Evolutionary conservation across 2,113 vertebrate species (phyloP).

Genomic region (Colinus virginianus): DNA sequence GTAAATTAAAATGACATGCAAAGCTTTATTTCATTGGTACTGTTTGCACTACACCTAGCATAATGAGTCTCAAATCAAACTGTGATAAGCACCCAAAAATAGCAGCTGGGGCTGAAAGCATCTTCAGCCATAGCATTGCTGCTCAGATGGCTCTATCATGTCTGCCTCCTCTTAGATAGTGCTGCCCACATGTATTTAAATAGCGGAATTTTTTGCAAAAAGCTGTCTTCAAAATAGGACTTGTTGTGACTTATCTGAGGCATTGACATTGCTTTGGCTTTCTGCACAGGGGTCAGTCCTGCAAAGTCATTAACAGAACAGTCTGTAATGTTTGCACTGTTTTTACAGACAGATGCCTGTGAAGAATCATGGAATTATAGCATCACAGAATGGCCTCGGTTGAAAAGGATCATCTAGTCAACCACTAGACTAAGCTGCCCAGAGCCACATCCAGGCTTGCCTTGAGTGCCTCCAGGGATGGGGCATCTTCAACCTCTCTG

Average conservation of each 20-base stretch:
- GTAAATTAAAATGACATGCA: background rate
- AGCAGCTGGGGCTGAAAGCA: background rate
- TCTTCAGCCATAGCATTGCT: background rate
- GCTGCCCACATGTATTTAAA: background rate
- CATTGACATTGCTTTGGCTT: background rate
- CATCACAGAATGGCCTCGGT: too few relatives aligned
- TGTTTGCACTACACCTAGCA: background rate
- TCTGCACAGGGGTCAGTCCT: background rate
- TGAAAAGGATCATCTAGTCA: too few relatives aligned
- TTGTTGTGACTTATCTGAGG: background rate
- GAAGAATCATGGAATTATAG: background rate
- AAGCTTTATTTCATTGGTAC: background rate
- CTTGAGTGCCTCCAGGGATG: too few relatives aligned
- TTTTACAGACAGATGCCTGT: background rate
- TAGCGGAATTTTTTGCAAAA: background rate
- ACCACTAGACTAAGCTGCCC: too few relatives aligned
- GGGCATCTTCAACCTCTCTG: too few relatives aligned
- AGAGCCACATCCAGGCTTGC: too few relatives aligned
- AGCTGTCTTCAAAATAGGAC: background rate
- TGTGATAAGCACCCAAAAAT: background rate
- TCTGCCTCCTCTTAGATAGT: background rate
- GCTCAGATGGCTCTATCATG: background rate
- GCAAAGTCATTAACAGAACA: background rate
- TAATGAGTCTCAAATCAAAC: background rate
- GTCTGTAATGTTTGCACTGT: background rate